phyloP scores from a whole-genome alignment of 1,140 invertebrate species.

The Mylabris phalerata region DNA sequence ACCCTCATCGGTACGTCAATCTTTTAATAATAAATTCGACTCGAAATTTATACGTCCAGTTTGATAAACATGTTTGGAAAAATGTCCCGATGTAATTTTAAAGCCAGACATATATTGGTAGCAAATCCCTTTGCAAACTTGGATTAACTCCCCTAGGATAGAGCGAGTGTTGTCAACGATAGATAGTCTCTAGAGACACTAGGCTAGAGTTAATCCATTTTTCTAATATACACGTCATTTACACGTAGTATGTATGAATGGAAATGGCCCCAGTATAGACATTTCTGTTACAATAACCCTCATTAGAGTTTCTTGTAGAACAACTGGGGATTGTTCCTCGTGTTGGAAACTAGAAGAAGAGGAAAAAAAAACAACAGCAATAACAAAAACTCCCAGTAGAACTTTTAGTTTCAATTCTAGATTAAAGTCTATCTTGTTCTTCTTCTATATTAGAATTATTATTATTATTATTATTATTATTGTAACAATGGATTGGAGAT shows the following conservation, averaged over 20 bases:
- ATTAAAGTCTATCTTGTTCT: too few relatives aligned
- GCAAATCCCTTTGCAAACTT: constrained; percentile 28
- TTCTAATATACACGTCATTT: constrained; percentile 38
- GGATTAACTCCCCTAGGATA: constrained; percentile 24
- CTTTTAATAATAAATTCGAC: not conserved
- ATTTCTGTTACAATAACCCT: too few relatives aligned
- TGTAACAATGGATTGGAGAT: not conserved
- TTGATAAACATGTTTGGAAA: not conserved
- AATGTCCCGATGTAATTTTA: not conserved
- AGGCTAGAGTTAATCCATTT: constrained; percentile 33
- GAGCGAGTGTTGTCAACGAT: constrained; percentile 33
- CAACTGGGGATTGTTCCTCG: too few relatives aligned
- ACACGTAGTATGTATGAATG: constrained; percentile 21
- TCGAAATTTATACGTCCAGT: not conserved
- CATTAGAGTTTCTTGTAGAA: too few relatives aligned
- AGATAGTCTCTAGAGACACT: constrained; percentile 28
- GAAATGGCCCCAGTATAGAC: too few relatives aligned
- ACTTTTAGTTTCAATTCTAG: too few relatives aligned
- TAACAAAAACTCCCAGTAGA: too few relatives aligned
- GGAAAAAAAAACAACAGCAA: too few relatives aligned
- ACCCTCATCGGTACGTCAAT: not conserved
- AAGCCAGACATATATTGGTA: not conserved
- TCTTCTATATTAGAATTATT: not conserved
- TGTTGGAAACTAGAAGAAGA: too few relatives aligned
- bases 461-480: not conserved